Evolutionary conservation across 2,888 invertebrate genomes (phyloP), one percentile per base, ranked within the genome.

Genomic region (Biston stratarius): DNA sequence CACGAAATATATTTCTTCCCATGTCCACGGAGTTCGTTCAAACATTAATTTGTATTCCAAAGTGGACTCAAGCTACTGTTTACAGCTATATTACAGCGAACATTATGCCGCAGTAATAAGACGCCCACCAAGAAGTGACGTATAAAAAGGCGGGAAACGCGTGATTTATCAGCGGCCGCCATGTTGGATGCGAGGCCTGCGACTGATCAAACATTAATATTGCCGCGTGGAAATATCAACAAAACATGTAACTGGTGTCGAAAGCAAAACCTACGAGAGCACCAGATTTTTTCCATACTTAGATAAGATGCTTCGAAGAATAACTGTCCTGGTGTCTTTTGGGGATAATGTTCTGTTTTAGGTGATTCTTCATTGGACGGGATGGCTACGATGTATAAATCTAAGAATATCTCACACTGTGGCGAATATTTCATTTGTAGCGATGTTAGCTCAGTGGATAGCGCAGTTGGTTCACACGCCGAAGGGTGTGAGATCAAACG

Each of bases 141-240:
- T 73, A 78, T 81, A 84, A 84, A 83, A 81, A 77, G 72, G 74
- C 77, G 73, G 80, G 74, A 82, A 82, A 72, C 71, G 73, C 73
- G 77, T 85, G 82, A 87, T 87, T 84, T 87, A 86, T 84, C 71
- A 79, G 71, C 76, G 74, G 78, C 72, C 73, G 76, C 84, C 85
- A 83, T 86, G 78, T 82, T 81, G 77, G 74, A 66, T 69, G 73
- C 72, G 70, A 75, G 75, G 75, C 64, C 75, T 52, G 64, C 60
- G 62, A 47, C 65, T 79, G 77, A 80, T 84, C 80, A 83, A 83
- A 83, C 82, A 85, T 83, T 83, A 78, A 85, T 80, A 76, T 71
- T 68, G 64, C 69, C 76, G 53, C 38, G 58, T 38, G 51, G 51
- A 52, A 77, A 77, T 75, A 77, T 75, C 73, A 48, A 72, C 66